These are phyloP conservation scores for Nesidiocoris tenuis DNA, from an alignment of 2,888 invertebrate genomes.

Conservation along the genomic window DNA sequence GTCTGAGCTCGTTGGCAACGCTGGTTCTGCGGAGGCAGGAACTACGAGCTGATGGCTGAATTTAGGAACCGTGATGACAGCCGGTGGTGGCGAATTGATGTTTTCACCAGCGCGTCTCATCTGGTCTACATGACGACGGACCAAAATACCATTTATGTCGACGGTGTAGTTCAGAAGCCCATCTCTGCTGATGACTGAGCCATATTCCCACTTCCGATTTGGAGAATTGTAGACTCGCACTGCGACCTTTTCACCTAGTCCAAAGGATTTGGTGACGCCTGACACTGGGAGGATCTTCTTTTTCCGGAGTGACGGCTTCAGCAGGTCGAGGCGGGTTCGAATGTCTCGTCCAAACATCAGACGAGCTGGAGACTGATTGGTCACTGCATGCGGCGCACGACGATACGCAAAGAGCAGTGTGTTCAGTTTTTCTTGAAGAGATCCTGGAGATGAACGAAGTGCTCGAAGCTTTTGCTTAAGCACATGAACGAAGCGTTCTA, in stretches of 20 bases:
- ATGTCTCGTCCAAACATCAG: conserved; percentile 9
- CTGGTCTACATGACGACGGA: conserved; percentile 4
- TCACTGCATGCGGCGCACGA: neutral
- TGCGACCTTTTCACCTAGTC: neutral
- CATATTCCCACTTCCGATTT: neutral
- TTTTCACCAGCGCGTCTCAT: neutral
- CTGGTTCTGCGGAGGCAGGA: neutral
- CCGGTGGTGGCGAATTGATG: neutral
- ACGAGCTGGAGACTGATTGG: conserved; percentile 6
- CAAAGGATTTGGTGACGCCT: neutral
- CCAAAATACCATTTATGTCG: neutral
- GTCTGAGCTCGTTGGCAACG: neutral
- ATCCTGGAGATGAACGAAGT: neutral
- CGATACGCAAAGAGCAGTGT: conserved; percentile 2
- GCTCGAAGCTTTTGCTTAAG: neutral
- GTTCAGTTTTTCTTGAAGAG: conserved; percentile 1
- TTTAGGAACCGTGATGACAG: neutral
- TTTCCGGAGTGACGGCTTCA: neutral
- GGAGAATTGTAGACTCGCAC: neutral
- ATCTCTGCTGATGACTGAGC: neutral
- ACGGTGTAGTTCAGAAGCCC: neutral
- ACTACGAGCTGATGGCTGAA: neutral
- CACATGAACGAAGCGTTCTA: neutral
- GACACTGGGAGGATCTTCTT: neutral
- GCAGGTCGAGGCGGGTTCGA: neutral